Evolutionary conservation across 2,888 invertebrate species (phyloP), one percentile per base, ranked within the genome.

Genomic region (Nezara viridula): DNA sequence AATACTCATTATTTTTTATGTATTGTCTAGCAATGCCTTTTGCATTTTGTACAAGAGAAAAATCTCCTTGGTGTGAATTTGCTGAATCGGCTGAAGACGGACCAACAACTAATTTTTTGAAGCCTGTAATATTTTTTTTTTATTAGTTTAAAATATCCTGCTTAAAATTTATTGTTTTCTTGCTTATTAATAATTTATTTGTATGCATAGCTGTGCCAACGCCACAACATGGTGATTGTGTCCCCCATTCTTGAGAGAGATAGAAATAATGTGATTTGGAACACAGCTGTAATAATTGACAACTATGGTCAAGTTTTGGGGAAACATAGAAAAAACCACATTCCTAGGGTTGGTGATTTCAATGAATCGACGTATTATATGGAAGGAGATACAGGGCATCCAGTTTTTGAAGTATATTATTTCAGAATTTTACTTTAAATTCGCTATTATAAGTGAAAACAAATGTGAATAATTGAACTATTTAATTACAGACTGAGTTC

Each of bases 241-340:
- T 98, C 98, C 0, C 96, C 99, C 0, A 99, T 99, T 92, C 93
- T 99, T 91, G 99, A 99, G 93, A 94, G 97, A 90, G 98, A 99
- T 92, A 47, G 50, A 24, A 90, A 89, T 32, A 95, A 95, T 50
- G 92, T 93, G 14, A 95, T 99, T 91, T 98, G 98, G 98, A 99
- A 99, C 93, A 98, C 99, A 0, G 96, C 97, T 44, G 98, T 98
- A 0, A 96, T 99, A 0, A 97, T 99, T 89, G 96, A 97, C 89
- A 96, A 96, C 91, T 95, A 95, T 90, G 99, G 99, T 0, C 94
- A 94, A 24, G 95, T 97, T 85, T 92, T 99, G 91, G 99, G 99
- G 1, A 99, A 98, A 93, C 97, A 98, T 92, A 95, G 99, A n/a
- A 99, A 99, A 93, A 99, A 99, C 93, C 99, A 99, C 93, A 97